A percentile compares a stretch with the other conserved stretches of the same genome.
These are phyloP conservation scores for Ormyrus nitidulus DNA, from an alignment of 2,888 invertebrate species.

Conservation along the genomic window DNA sequence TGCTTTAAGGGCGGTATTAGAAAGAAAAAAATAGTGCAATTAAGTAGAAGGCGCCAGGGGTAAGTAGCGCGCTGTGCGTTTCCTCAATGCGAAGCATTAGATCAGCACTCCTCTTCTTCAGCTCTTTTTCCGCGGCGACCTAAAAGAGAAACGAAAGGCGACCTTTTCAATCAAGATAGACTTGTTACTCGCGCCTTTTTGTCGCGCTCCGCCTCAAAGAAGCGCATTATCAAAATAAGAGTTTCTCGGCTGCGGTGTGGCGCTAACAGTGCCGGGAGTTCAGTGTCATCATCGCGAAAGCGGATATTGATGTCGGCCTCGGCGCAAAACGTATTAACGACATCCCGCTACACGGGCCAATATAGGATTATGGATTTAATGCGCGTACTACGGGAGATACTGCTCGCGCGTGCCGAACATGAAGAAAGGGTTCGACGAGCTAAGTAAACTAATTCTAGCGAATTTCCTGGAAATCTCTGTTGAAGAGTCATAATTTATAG, in stretches of 20 bases:
- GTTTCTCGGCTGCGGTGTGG: background rate
- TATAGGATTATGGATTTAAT: conserved; percentile 10
- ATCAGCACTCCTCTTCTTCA: background rate
- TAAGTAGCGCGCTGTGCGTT: background rate
- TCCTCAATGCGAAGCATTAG: conserved; percentile 22
- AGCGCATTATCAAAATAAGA: conserved; percentile 27
- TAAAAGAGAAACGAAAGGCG: background rate
- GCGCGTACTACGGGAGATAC: too few relatives aligned
- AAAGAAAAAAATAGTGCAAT: conserved; percentile 9
- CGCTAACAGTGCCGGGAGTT: background rate
- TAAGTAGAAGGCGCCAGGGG: conserved; percentile 13
- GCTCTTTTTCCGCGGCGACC: background rate
- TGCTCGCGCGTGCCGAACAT: too few relatives aligned
- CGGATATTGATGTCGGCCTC: background rate
- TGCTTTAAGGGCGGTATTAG: background rate
- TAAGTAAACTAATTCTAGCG: too few relatives aligned
- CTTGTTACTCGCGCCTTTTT: background rate
- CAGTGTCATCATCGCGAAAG: conserved; percentile 5
- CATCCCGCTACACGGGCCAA: background rate
- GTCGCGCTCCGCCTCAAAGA: background rate
- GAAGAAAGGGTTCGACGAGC: too few relatives aligned
- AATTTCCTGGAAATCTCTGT: too few relatives aligned
- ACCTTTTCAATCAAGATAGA: conserved; percentile 32
- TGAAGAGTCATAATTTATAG: too few relatives aligned
- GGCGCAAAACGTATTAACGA: conserved; percentile 4